Evolutionary conservation across 2,113 vertebrate genomes (phyloP).

Genomic region (Fregata magnificens): DNA sequence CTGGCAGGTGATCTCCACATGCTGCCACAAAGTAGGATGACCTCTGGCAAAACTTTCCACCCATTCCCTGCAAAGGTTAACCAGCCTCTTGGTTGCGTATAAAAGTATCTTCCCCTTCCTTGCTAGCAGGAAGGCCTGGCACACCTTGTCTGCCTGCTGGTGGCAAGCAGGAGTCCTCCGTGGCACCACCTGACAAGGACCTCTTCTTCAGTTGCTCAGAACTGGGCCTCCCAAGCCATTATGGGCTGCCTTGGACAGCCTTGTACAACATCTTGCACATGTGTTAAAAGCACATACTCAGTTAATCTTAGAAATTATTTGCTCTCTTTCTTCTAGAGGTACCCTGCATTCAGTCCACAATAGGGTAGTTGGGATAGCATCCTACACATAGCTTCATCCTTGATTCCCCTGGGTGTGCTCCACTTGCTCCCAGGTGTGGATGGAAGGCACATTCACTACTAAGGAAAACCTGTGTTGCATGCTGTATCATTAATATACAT

Average conservation of each 20-base stretch:
- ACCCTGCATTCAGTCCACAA: neutral
- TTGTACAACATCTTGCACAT: neutral
- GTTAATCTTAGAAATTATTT: neutral
- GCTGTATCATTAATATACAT: neutral
- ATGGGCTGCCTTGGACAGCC: neutral
- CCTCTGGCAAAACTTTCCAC: neutral
- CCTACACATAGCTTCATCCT: neutral
- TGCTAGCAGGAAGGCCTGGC: neutral
- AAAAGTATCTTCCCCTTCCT: neutral
- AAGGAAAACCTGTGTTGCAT: neutral
- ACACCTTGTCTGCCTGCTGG: neutral
- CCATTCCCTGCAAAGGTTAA: neutral
- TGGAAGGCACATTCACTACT: neutral
- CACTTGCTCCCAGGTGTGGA: neutral
- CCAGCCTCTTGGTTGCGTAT: neutral
- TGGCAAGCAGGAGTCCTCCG: neutral
- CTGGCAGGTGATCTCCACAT: neutral
- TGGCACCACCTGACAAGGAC: neutral
- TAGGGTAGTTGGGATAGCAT: neutral
- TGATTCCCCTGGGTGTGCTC: neutral
- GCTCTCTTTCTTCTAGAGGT: neutral
- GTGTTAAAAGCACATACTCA: neutral
- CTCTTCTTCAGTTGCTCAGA: neutral
- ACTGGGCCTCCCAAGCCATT: neutral
- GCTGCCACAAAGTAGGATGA: neutral